These are phyloP conservation scores for Mellilla xanthometata DNA, from an alignment of 2,888 invertebrate species.

Conservation along the genomic window DNA sequence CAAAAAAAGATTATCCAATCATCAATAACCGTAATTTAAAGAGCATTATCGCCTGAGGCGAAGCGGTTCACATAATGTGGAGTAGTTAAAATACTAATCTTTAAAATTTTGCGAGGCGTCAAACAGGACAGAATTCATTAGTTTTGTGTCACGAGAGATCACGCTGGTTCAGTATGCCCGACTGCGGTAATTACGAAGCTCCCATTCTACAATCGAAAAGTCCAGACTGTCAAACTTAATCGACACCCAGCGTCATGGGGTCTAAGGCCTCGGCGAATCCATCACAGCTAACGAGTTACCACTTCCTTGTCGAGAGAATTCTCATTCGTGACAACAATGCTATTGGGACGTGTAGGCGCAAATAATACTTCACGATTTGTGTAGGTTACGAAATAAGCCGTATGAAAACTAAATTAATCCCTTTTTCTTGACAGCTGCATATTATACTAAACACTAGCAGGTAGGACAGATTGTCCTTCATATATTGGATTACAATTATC, in stretches of 20 bases:
- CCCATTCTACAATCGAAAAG: constrained; percentile 60
- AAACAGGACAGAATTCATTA: constrained; percentile 74
- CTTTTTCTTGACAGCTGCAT: constrained; percentile 8
- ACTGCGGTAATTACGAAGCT: constrained; percentile 63
- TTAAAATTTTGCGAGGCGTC: constrained; percentile 56
- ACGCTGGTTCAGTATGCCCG: constrained; percentile 48
- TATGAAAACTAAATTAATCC: constrained; percentile 11
- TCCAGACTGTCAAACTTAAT: constrained; percentile 71
- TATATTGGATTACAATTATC: constrained; percentile 74
- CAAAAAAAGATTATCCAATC: constrained; percentile 40
- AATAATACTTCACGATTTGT: constrained; percentile 37
- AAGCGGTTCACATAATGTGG: constrained; percentile 37
- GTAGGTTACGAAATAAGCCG: constrained; percentile 46
- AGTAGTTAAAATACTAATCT: constrained; percentile 62
- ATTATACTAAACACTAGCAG: constrained; percentile 29
- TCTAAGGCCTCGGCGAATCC: constrained; percentile 50
- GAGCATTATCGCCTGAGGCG: constrained; percentile 39
- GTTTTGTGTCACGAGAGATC: constrained; percentile 58
- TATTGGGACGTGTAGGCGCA: constrained; percentile 40
- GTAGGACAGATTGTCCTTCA: constrained; percentile 53
- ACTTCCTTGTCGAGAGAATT: constrained; percentile 49
- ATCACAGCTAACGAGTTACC: constrained; percentile 57
- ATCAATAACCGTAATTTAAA: constrained; percentile 51
- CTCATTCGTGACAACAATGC: constrained; percentile 46
- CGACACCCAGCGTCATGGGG: constrained; percentile 56